Evolutionary conservation across 1,140 invertebrate species (phyloP), one percentile per base, ranked within the genome.

Genomic region (Zaprionus africanus): DNA sequence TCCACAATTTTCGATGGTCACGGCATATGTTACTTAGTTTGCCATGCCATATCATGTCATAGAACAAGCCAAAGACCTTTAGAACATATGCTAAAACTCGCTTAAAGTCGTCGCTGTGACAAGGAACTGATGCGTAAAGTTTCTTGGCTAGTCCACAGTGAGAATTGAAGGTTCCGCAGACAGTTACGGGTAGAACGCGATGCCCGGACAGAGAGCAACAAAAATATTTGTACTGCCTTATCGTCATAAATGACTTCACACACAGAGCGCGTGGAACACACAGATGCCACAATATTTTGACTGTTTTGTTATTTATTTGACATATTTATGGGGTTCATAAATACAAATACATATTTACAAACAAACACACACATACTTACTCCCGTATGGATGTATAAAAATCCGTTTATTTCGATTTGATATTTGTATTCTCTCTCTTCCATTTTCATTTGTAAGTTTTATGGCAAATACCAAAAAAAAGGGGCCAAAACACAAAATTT

Each of bases 251-350:
- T 76, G 59, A 79, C 68, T 77, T 77, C 67, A 76, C 74, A 79
- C 73, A 77, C 58, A 46, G 64, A 65, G 62, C 57, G 46, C 22
- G 46, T 22, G 46, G 19, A 58, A 70, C 69, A 71, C 82, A 81
- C 79, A 86, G 79, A 86, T 72, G 76, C 79, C 83, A 87, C 83
- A 82, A 87, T 87, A 87, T 87, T 87, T 87, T 87, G 83, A 83
- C 84, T 87, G 81, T 78, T 88, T 88, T 68, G 83, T 87, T 81
- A 87, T 88, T 87, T 87, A 87, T 87, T 87, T 87, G 83, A 87
- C 83, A 87, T 87, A 87, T 87, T 87, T 87, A 87, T 87, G 83
- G 81, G 84, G 81, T 88, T 87, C 83, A 88, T 87, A 87, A 87
- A 87, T 87, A 87, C 84, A 87, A 63, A 81, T 88, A 88, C 54